A percentile compares a stretch with the other conserved stretches of the same genome.
Conservation (phyloP, 2,888 invertebrate species). For the Muschampia plurimacula region DNA sequence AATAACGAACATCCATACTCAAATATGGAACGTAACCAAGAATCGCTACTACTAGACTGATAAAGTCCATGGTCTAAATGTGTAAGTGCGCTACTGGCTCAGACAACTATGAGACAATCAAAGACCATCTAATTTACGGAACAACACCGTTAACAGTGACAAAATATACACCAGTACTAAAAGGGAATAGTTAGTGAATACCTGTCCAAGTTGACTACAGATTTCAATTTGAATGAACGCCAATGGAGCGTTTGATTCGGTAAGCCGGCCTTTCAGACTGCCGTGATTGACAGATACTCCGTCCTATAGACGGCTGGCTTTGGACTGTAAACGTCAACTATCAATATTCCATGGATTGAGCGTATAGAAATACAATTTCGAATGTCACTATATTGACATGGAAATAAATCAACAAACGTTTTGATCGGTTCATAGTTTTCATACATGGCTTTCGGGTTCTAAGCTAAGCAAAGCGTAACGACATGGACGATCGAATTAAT, state of each 20-base stretch:
- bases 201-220: conserved; percentile 9
- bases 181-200: conserved; percentile 13
- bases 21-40: too few species aligned
- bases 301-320: conserved; percentile 12
- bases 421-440: neutral
- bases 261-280: conserved; percentile 23
- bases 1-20: too few species aligned
- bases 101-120: too few species aligned
- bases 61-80: too few species aligned
- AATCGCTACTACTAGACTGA: too few species aligned
- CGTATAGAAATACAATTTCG: neutral
- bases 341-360: conserved; percentile 6
- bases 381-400: neutral
- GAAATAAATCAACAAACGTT: neutral
- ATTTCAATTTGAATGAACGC: conserved; percentile 25
- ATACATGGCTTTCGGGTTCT: neutral
- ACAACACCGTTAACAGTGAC: neutral
- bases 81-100: too few species aligned
- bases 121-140: neutral
- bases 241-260: conserved; percentile 25
- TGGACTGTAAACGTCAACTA: conserved; percentile 5
- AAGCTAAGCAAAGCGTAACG: too few species aligned
- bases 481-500: too few species aligned
- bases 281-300: conserved; percentile 21
- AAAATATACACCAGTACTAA: neutral